Base-by-base conservation (phyloP, 2,888 invertebrate species). In the Eupithecia centaureata region DNA sequence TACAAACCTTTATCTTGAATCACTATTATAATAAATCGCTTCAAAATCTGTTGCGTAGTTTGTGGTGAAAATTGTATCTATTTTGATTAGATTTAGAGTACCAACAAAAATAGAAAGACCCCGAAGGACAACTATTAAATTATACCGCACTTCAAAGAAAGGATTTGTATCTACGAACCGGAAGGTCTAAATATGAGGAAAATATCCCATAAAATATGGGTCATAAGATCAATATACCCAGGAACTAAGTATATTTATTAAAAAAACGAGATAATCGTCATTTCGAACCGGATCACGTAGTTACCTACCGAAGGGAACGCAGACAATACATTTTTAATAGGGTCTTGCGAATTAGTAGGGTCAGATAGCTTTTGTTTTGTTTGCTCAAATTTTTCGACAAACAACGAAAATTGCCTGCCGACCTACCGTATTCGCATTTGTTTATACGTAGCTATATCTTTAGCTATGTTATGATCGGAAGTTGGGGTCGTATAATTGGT, bases 271-370 rank as follows among this genome's bases (percentile, higher is more conserved):
- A 22, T 57, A 57, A 57, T 68, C 66, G 68, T 65, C 73, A 67
- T 72, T 71, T 62, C 54, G 65, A 76, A 63, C 69, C 71, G 61
- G 73, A 76, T 77, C 77, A 77, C 76, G 77, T 77, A 78, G 22
- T 57, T 32, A 33, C 57, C 18, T 57, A 73, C 72, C 57, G 30
- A 32, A 67, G 57, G 61, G 62, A 63, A 69, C 66, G 54, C 65
- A 61, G 47, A 69, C 71, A 70, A 74, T 73, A 74, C 74, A 74
- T 76, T 73, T 75, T 76, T 74, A 76, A 76, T 73, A 68, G 73
- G 75, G 72, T 76, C 73, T 72, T 74, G 67, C 65, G 65, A 71
- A 73, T 76, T 73, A 72, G 71, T 68, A 8, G 70, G 30, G 65
- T 65, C 63, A 42, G 62, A 60, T 56, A 61, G 65, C 63, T 61